These are phyloP conservation scores for Taeniopygia guttata DNA, from an alignment of 2,797 vertebrate species.

Conservation along the genomic window DNA sequence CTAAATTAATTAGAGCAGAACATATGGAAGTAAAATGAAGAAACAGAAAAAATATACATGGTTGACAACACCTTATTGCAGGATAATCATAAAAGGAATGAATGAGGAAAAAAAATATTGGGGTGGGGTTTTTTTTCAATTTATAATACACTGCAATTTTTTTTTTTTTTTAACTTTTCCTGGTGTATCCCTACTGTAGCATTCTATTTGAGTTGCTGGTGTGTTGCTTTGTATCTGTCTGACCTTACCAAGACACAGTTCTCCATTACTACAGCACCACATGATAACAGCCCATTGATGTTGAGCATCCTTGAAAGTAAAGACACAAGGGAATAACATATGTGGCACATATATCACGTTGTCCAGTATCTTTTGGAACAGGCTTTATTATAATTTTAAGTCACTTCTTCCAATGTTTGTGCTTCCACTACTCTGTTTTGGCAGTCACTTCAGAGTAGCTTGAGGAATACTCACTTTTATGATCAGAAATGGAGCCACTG, in stretches of 20 bases:
- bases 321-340: neutral
- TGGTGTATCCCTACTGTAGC: neutral
- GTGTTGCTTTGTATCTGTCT: neutral
- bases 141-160: neutral
- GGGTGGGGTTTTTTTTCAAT: neutral
- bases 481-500: neutral
- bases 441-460: neutral
- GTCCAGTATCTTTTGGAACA: neutral
- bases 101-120: neutral
- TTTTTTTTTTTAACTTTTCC: neutral
- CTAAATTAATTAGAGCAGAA: neutral
- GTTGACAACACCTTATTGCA: neutral
- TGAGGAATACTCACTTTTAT: neutral
- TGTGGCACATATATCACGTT: neutral
- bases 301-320: neutral
- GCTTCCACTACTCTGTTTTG: neutral
- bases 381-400: neutral
- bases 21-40: neutral
- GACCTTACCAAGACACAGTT: neutral
- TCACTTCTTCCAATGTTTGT: neutral
- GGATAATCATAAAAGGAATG: neutral
- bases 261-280: neutral
- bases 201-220: neutral
- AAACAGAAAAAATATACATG: neutral
- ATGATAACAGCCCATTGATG: neutral